These are phyloP conservation scores for Cantharis lateralis DNA, from an alignment of 2,888 invertebrate species.

Conservation along the genomic window DNA sequence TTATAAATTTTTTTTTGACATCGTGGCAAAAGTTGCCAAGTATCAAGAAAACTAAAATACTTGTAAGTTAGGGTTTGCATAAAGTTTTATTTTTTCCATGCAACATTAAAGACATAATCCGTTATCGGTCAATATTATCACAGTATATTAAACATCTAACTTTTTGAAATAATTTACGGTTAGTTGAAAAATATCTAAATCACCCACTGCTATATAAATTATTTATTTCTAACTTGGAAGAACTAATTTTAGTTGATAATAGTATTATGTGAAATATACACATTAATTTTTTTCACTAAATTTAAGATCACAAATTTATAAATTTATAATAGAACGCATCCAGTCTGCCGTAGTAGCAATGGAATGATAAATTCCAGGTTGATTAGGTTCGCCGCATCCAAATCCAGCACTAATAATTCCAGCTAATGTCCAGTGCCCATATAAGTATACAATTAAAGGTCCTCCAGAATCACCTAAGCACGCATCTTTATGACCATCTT, in stretches of 20 bases:
- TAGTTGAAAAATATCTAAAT: no score
- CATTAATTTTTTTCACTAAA: not conserved
- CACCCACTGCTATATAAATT: no score
- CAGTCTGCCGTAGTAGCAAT: conserved; percentile 72
- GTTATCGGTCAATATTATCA: no score
- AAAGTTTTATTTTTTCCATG: no score
- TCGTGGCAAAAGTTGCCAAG: no score
- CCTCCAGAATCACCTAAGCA: conserved; percentile 85
- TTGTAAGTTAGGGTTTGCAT: no score
- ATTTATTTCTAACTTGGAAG: not conserved
- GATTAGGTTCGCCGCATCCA: conserved; percentile 83
- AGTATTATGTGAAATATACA: not conserved
- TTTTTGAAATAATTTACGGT: no score
- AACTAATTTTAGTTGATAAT: not conserved
- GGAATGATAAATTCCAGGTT: conserved; percentile 86
- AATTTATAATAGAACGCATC: conserved; percentile 64
- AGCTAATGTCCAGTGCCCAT: conserved; percentile 74
- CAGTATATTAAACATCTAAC: no score
- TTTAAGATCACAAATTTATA: conserved; percentile 28
- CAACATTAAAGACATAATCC: no score
- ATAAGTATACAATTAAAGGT: conserved; percentile 71
- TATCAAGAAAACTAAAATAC: no score
- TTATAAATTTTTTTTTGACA: no score
- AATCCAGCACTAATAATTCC: conserved; percentile 87
- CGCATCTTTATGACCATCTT: conserved; percentile 81